Evolutionary conservation across 2,113 vertebrate genomes (phyloP), one percentile per base, ranked within the genome.

Genomic region (Pseudopipra pipra): DNA sequence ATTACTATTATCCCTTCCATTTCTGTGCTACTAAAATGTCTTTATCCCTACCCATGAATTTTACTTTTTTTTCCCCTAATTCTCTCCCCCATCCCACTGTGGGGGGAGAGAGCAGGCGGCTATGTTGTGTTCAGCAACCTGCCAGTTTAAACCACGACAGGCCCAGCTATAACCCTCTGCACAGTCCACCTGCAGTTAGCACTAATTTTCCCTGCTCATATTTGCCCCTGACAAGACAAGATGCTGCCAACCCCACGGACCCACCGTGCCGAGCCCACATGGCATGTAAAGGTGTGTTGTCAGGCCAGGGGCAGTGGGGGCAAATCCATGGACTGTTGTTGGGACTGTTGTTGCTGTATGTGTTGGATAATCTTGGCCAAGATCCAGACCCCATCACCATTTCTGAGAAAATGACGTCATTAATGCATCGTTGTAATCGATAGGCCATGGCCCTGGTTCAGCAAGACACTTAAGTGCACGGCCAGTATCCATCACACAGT

Each of bases 361-460:
- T 83, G 43, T 65, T 49, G 55, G 28, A 22, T 54, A 62, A 33
- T 70, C 58, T 88, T 94, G 90, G 92, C 85, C 68, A 72, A 49
- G 76, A 65, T 59, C 67, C 68, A 84, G 85, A 3, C 65, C 78
- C 44, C 9, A 23, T 37, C 67, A 56, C 95, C 52, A 92, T 84
- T 95, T 96, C 95, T 81, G 93, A 95, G 96, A 95, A 96, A 65
- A 78, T 44, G 1, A 68, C 47, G 11, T 92, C 83, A 85, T 80
- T 86, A 94, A 86, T 79, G 35, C 31, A 58, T 62, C 2, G 0
- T 35, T 14, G 68, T 78, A 84, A 96, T 96, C 72, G 0, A 95
- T 96, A 84, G 76, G 92, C 85, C 61, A 2, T 81, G 92, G 88
- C 92, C 90, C 76, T 78, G 51, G 88, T 95, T 93, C 95, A 93